A percentile compares a stretch with the other conserved stretches of the same genome.
phyloP scores from a whole-genome alignment of 2,888 invertebrate species.

The Apamea epomidion region DNA sequence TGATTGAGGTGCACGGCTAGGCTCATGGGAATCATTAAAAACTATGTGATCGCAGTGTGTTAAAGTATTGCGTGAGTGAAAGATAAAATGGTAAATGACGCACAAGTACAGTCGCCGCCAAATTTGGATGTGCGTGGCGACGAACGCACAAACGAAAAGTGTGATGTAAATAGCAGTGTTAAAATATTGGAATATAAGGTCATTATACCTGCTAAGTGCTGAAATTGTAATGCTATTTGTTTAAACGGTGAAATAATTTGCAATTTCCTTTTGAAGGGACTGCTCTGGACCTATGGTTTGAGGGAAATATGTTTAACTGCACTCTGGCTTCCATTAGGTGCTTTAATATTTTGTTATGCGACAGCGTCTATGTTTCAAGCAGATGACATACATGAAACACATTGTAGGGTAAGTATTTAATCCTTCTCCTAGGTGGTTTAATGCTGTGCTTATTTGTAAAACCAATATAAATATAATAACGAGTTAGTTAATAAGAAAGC shows the following conservation, averaged over 20 bases:
- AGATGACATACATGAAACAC: slow-evolving; percentile 98
- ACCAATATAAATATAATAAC: background rate
- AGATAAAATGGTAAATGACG: slow-evolving; percentile 88
- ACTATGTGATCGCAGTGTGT: slow-evolving; percentile 78
- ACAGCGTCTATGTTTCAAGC: slow-evolving; percentile 97
- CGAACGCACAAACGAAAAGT: slow-evolving; percentile 80
- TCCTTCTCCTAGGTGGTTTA: background rate
- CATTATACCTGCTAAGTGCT: slow-evolving; percentile 47
- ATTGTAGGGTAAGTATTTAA: slow-evolving; percentile 95
- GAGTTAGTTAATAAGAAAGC: background rate
- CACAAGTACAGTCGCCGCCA: slow-evolving; percentile 86
- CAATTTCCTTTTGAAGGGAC: slow-evolving; percentile 79
- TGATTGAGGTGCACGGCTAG: slow-evolving; percentile 47
- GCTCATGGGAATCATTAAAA: slow-evolving; percentile 59
- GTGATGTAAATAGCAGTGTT: slow-evolving; percentile 79
- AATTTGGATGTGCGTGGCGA: slow-evolving; percentile 80
- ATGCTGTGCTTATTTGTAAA: background rate
- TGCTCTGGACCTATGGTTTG: slow-evolving; percentile 94
- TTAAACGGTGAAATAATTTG: slow-evolving; percentile 34
- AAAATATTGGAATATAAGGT: slow-evolving; percentile 86
- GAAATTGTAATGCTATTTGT: slow-evolving; percentile 38
- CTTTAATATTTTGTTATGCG: slow-evolving; percentile 96
- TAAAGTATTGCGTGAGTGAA: slow-evolving; percentile 76
- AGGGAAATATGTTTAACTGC: slow-evolving; percentile 95
- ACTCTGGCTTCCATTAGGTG: slow-evolving; percentile 95